Conservation (phyloP, 1,140 invertebrate species). For the Lasioglossum albipes region DNA sequence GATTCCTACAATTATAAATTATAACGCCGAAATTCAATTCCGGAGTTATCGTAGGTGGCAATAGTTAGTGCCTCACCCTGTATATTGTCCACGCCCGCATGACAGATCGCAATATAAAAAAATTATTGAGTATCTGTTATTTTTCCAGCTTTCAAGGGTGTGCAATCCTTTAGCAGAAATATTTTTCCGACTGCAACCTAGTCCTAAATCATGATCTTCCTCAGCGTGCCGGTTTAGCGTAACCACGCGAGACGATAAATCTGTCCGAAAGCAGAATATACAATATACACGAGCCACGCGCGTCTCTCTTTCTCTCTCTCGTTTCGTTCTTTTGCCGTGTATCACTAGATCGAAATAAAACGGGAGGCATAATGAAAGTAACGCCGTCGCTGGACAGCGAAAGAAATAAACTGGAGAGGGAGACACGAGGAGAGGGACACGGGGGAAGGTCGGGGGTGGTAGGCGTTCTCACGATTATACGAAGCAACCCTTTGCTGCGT, state of each 20-base stretch:
- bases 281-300: background rate
- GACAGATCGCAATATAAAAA: too few relatives aligned
- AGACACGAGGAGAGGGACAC: background rate
- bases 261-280: background rate
- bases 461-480: conserved; percentile 64
- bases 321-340: background rate
- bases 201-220: background rate
- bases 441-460: background rate
- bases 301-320: too few relatives aligned
- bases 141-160: too few relatives aligned
- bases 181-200: background rate
- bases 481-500: conserved; percentile 66
- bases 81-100: too few relatives aligned
- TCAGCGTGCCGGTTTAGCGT: background rate
- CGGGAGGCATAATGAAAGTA: conserved; percentile 45
- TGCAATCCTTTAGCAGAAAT: too few relatives aligned
- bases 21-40: too few relatives aligned
- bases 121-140: too few relatives aligned
- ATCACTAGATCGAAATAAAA: conserved; percentile 36
- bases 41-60: too few relatives aligned
- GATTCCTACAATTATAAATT: too few relatives aligned
- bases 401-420: conserved; percentile 31
- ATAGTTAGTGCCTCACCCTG: too few relatives aligned
- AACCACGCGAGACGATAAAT: background rate
- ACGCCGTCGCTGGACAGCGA: conserved; percentile 41